Conservation (phyloP, 2,888 invertebrate genomes). For the Oxystoma pomonae region DNA sequence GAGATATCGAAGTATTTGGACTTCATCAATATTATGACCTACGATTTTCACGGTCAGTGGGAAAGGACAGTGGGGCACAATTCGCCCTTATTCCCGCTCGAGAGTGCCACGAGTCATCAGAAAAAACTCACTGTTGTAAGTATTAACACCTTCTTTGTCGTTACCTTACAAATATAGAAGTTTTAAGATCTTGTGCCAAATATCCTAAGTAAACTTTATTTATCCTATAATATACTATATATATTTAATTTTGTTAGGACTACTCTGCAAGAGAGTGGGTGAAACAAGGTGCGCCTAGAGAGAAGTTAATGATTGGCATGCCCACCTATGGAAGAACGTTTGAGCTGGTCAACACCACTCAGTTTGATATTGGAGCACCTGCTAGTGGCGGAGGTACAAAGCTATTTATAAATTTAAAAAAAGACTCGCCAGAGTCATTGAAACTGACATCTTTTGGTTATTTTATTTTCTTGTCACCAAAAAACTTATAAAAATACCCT, state of each 20-base stretch:
- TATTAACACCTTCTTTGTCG: constrained; percentile 23
- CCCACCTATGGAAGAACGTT: constrained; percentile 92
- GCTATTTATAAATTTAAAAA: too few relatives aligned
- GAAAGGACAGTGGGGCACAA: constrained; percentile 91
- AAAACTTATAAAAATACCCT: too few relatives aligned
- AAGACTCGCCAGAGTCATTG: too few relatives aligned
- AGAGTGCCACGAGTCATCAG: constrained; percentile 85
- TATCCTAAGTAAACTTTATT: not conserved
- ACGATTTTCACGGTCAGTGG: constrained; percentile 95
- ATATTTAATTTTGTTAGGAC: constrained; percentile 56
- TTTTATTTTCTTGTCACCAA: too few relatives aligned
- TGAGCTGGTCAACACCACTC: constrained; percentile 77
- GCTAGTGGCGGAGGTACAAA: constrained; percentile 77
- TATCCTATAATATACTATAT: not conserved
- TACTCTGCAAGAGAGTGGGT: constrained; percentile 91
- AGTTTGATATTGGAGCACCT: constrained; percentile 90
- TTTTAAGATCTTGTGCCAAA: not conserved
- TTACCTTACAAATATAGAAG: not conserved
- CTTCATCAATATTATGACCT: constrained; percentile 88
- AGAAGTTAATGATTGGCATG: constrained; percentile 92
- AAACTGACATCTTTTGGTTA: too few relatives aligned
- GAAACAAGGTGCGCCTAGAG: constrained; percentile 87
- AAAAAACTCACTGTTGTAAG: constrained; percentile 88
- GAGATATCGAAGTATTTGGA: constrained; percentile 92
- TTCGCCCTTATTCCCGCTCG: constrained; percentile 83